Evolutionary conservation across 1,140 invertebrate genomes (phyloP).

Genomic region (Drosophila rhopaloa): DNA sequence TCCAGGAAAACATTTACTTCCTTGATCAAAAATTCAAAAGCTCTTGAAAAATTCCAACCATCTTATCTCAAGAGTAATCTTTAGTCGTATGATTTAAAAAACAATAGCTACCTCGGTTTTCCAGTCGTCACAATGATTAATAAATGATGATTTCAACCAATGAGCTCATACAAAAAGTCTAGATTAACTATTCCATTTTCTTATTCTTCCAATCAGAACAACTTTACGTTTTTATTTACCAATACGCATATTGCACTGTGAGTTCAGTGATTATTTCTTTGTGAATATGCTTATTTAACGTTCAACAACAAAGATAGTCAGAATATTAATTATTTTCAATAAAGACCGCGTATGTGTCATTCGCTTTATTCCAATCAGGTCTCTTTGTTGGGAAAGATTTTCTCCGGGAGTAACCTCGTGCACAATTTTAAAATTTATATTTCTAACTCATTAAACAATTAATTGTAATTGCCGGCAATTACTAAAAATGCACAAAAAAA

Average conservation of each 20-base stretch:
- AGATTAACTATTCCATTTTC: not conserved
- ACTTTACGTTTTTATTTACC: not conserved
- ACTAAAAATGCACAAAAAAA: slow-evolving; percentile 7
- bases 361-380: slow-evolving; percentile 1
- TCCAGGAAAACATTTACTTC: not conserved
- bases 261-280: slow-evolving; percentile 14
- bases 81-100: not conserved
- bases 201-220: not conserved
- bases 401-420: slow-evolving; percentile 3
- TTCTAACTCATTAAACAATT: slow-evolving; percentile 29
- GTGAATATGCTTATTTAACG: slow-evolving; percentile 22
- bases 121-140: slow-evolving; percentile 1
- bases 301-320: slow-evolving; percentile 21
- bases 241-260: not conserved
- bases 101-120: not conserved
- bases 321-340: slow-evolving; percentile 24
- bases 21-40: not conserved
- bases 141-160: slow-evolving; percentile 4
- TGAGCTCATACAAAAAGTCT: slow-evolving; percentile 19
- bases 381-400: slow-evolving; percentile 12
- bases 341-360: slow-evolving; percentile 34
- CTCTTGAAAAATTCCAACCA: slow-evolving; percentile 8
- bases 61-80: slow-evolving; percentile 5
- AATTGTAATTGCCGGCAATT: slow-evolving; percentile 39
- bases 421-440: slow-evolving; percentile 16